Percentiles rank a stretch among this genome's conserved stretches.
Evolutionary conservation across 1,140 invertebrate genomes (phyloP).

Genomic region (Tetramorium parvispinum): DNA sequence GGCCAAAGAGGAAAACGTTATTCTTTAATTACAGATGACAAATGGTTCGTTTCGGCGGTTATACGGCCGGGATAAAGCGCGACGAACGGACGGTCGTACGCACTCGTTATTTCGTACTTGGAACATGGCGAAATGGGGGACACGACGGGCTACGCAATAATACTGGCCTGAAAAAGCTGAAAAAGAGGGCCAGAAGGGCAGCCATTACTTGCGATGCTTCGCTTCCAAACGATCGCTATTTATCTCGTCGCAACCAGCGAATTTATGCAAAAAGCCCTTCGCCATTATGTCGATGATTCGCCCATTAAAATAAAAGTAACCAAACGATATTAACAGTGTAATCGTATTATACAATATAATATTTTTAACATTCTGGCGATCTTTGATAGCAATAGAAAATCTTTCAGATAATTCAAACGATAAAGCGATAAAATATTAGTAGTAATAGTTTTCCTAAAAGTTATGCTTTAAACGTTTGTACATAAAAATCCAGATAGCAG

Average conservation of each 20-base stretch:
- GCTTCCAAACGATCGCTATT: conserved; percentile 73
- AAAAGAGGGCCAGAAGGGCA: conserved; percentile 74
- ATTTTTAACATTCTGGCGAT: no score
- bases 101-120: conserved; percentile 63
- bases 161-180: conserved; percentile 73
- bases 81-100: conserved; percentile 41
- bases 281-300: conserved; percentile 54
- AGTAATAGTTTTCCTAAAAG: no score
- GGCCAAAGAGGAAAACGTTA: conserved; percentile 68
- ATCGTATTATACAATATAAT: no score
- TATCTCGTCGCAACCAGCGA: conserved; percentile 69
- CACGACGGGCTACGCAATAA: conserved; percentile 62
- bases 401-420: no score
- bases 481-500: no score
- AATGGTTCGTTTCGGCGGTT: conserved; percentile 71
- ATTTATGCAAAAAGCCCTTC: conserved; percentile 69
- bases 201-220: conserved; percentile 73
- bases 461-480: no score
- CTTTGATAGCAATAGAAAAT: no score
- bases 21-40: conserved; percentile 74
- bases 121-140: conserved; percentile 35
- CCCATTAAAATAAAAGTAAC: conserved; percentile 65
- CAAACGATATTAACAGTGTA: neutral
- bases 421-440: no score
- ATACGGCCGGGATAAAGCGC: conserved; percentile 44